phyloP scores from a whole-genome alignment of 1,140 invertebrate species.

The Popillia japonica region DNA sequence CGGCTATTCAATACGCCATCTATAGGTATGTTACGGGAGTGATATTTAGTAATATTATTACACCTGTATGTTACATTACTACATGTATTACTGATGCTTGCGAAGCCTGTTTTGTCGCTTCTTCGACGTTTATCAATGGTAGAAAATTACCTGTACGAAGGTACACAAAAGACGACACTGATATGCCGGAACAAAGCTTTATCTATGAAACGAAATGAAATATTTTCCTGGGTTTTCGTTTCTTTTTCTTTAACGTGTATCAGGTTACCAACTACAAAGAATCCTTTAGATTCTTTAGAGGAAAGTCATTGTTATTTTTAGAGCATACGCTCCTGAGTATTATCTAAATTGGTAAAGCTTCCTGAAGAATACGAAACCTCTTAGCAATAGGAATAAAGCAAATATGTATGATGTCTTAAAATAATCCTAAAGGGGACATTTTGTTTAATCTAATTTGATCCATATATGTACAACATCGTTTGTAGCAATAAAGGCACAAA shows the following conservation, averaged over 20 bases:
- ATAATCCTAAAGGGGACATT: too few species aligned
- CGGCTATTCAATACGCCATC: background rate
- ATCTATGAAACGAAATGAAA: conserved; percentile 7
- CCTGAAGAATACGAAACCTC: background rate
- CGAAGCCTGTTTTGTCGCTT: background rate
- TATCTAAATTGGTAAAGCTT: background rate
- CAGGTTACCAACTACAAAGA: background rate
- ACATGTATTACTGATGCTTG: background rate
- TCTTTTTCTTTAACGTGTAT: background rate
- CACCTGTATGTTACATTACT: too few species aligned
- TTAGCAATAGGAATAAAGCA: too few species aligned
- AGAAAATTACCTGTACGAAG: conserved; percentile 3
- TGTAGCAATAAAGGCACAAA: background rate
- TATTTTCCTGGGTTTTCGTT: background rate
- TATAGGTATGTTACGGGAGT: too few species aligned
- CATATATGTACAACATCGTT: too few species aligned
- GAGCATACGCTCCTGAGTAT: background rate
- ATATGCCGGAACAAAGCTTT: conserved; percentile 3
- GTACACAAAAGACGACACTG: background rate
- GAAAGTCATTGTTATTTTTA: background rate
- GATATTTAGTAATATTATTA: too few species aligned
- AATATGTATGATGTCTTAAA: too few species aligned
- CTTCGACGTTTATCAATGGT: conserved; percentile 10
- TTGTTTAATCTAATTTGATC: too few species aligned
- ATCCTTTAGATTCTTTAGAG: background rate